Evolutionary conservation across 2,797 vertebrate species (phyloP), one percentile per base, ranked within the genome.

Genomic region (Cyclopterus lumpus): DNA sequence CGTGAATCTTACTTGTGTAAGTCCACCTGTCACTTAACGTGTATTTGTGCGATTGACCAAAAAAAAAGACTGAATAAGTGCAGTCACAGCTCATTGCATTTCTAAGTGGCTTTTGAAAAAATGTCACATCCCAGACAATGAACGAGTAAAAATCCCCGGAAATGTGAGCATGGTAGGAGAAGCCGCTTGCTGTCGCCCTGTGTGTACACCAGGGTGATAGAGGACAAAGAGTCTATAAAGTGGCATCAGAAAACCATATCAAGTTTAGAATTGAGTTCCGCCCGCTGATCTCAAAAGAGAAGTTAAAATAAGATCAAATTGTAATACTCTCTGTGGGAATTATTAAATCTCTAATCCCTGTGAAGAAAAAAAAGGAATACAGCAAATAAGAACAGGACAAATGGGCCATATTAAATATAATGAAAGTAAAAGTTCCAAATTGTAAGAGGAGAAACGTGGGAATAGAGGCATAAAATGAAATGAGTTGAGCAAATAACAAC

Each of bases 241-340:
- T 9, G 28, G 20, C 77, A 9, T 75, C 73, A 62, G 69, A 72
- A 88, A 90, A 89, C 63, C 85, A 73, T 63, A 84, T 90, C 84
- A 90, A 89, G 83, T 87, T 86, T 75, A 55, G 63, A 85, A 88
- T 78, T 57, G 83, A 88, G 79, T 83, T 89, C 79, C 30, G 36
- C 48, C 61, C 5, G 63, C 86, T 64, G 85, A 88, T 91, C 87
- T 92, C 83, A 58, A 83, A 87, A 86, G 87, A 90, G 84, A 82
- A 89, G 86, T 89, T 89, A 89, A 88, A 91, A 89, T 87, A 88
- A 87, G 84, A 89, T 90, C 83, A 83, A 73, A 85, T 66, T 90
- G 84, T 83, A 90, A 89, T 84, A 77, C 71, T 75, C 78, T 86
- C 86, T 40, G 24, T n/a, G 83, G 88, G 90, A 85, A 86, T 86